Conservation (phyloP, 1,140 invertebrate species). For the Drosophila paulistorum region DNA sequence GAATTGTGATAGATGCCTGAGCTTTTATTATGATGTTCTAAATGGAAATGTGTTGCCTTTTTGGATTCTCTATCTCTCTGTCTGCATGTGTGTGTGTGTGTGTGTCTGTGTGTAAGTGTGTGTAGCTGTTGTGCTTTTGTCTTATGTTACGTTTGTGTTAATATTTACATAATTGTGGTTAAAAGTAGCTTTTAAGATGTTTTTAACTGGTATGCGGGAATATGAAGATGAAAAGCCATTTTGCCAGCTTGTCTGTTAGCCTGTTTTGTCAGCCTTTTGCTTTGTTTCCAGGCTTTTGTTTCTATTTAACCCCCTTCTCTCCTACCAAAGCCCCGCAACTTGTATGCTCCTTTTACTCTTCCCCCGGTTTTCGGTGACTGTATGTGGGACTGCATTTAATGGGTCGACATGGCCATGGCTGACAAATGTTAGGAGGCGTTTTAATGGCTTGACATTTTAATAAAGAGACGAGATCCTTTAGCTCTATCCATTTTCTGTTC, state of each 20-base stretch:
- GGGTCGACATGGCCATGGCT: slow-evolving; percentile 13
- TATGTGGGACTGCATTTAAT: slow-evolving; percentile 48
- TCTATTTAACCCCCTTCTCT: too few species aligned
- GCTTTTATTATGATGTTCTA: not conserved
- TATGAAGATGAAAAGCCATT: slow-evolving; percentile 20
- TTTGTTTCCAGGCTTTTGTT: slow-evolving; percentile 34
- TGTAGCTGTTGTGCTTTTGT: slow-evolving; percentile 51
- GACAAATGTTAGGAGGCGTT: slow-evolving; percentile 53
- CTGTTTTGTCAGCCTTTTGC: slow-evolving; percentile 11
- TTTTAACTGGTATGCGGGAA: slow-evolving; percentile 64
- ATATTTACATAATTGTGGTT: slow-evolving; percentile 81
- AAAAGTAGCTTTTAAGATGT: slow-evolving; percentile 80
- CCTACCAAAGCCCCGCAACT: not conserved
- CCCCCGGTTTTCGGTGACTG: not conserved
- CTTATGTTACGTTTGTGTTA: slow-evolving; percentile 61
- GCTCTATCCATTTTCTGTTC: not conserved
- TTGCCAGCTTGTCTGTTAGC: slow-evolving; percentile 32
- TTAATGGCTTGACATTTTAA: slow-evolving; percentile 76
- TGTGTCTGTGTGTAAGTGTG: too few species aligned
- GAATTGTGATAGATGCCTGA: not conserved
- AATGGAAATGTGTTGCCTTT: slow-evolving; percentile 3
- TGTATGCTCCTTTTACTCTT: not conserved
- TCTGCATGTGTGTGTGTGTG: not conserved
- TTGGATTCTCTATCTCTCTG: not conserved
- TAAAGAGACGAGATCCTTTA: slow-evolving; percentile 47